A percentile compares a stretch with the other conserved stretches of the same genome.
Evolutionary conservation across 2,888 invertebrate species (phyloP).

Genomic region (Thalpophila matura): DNA sequence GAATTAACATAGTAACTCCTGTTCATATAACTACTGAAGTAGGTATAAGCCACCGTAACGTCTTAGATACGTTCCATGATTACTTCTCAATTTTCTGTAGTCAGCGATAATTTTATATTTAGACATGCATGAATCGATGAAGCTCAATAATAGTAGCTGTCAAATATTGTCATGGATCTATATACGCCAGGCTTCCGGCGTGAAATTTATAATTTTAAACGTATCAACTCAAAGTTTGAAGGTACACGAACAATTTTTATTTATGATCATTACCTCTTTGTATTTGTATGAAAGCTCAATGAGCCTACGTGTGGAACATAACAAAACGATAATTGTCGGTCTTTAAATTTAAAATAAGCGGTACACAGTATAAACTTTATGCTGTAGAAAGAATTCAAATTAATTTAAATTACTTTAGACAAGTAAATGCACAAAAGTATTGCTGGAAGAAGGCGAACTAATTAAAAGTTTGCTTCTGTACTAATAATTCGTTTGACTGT

Average conservation of each 20-base stretch:
- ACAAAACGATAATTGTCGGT: slow-evolving; percentile 53
- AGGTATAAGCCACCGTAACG: slow-evolving; percentile 28
- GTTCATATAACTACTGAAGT: slow-evolving; percentile 10
- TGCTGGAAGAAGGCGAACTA: slow-evolving; percentile 87
- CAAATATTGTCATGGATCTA: slow-evolving; percentile 76
- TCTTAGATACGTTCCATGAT: slow-evolving; percentile 39
- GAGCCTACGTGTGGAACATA: slow-evolving; percentile 60
- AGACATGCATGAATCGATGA: slow-evolving; percentile 72
- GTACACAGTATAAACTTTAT: slow-evolving; percentile 60
- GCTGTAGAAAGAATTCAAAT: slow-evolving; percentile 81
- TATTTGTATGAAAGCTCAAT: slow-evolving; percentile 40
- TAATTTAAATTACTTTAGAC: slow-evolving; percentile 86
- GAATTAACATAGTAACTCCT: slow-evolving; percentile 11
- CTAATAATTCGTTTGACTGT: slow-evolving; percentile 91
- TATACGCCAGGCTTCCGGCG: slow-evolving; percentile 70
- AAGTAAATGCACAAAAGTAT: slow-evolving; percentile 87
- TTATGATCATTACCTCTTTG: slow-evolving; percentile 51
- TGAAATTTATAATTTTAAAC: slow-evolving; percentile 85
- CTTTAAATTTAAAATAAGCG: slow-evolving; percentile 46
- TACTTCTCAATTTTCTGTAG: slow-evolving; percentile 46
- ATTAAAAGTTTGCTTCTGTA: slow-evolving; percentile 90
- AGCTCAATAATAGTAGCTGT: slow-evolving; percentile 68
- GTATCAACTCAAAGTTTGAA: slow-evolving; percentile 73
- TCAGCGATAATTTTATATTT: slow-evolving; percentile 71
- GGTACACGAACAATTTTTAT: slow-evolving; percentile 67